Conservation (phyloP, 1,140 invertebrate genomes). For the Drosophila takahashii region DNA sequence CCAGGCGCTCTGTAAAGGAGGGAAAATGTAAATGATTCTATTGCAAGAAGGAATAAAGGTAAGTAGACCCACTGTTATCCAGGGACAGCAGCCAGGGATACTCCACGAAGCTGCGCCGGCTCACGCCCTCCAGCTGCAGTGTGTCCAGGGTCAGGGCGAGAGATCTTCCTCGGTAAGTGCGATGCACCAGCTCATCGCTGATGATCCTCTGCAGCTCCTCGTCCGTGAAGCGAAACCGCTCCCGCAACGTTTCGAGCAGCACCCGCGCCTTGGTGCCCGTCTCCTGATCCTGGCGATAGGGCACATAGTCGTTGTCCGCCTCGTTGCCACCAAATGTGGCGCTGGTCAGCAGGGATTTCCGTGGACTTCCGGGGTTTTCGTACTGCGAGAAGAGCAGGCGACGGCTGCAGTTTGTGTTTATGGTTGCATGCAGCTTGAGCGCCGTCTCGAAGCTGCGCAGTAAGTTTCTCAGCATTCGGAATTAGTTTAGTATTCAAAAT, state of each 20-base stretch:
- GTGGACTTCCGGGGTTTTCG: constrained; percentile 12
- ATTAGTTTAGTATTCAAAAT: neutral
- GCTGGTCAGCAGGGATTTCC: constrained; percentile 30
- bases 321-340: constrained; percentile 26
- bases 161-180: constrained; percentile 48
- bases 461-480: constrained; percentile 54
- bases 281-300: constrained; percentile 57
- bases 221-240: constrained; percentile 58
- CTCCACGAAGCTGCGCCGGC: constrained; percentile 64
- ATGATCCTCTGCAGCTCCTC: constrained; percentile 53
- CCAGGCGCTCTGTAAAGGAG: constrained; percentile 42
- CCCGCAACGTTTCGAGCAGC: constrained; percentile 43
- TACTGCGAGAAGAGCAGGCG: constrained; percentile 57
- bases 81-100: constrained; percentile 75
- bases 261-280: constrained; percentile 20
- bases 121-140: constrained; percentile 59
- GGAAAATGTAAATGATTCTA: neutral
- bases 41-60: too few relatives aligned
- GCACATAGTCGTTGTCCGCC: constrained; percentile 62
- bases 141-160: constrained; percentile 49
- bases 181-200: constrained; percentile 59
- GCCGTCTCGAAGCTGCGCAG: constrained; percentile 49
- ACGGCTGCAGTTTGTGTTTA: neutral
- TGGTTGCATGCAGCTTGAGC: constrained; percentile 16
- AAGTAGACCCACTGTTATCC: constrained; percentile 52